A percentile compares a stretch with the other conserved stretches of the same genome.
Evolutionary conservation across 2,113 vertebrate genomes (phyloP).

Genomic region (Phylloscopus trochiloides): DNA sequence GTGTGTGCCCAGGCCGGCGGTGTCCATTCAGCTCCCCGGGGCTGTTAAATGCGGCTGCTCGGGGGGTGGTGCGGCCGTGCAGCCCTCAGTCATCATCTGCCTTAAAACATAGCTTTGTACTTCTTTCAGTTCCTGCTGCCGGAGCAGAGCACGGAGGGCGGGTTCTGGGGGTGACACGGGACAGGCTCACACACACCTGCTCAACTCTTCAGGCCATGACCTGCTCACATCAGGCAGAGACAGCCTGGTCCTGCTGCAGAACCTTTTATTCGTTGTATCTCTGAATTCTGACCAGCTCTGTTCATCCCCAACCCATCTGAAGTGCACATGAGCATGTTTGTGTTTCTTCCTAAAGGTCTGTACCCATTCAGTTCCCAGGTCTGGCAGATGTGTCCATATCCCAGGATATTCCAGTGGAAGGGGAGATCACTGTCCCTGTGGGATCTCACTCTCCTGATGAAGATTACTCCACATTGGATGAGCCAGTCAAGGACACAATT

Average conservation of each 20-base stretch:
- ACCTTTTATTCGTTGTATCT: fast-evolving
- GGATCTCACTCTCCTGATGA: slow-evolving; percentile 77
- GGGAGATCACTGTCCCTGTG: slow-evolving; percentile 89
- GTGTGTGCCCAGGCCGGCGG: background rate
- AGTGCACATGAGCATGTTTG: background rate
- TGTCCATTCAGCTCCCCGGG: background rate
- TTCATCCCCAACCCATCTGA: background rate
- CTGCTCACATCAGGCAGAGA: background rate
- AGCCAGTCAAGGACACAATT: slow-evolving; percentile 91
- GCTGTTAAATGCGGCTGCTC: background rate
- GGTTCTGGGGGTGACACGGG: background rate
- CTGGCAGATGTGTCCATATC: slow-evolving; percentile 90
- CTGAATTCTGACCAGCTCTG: background rate
- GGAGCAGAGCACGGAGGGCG: background rate
- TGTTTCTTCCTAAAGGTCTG: background rate
- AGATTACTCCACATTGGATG: slow-evolving; percentile 90
- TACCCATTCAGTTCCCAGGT: slow-evolving; percentile 79
- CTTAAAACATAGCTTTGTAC: background rate
- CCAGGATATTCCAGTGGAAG: slow-evolving; percentile 90
- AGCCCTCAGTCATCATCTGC: background rate
- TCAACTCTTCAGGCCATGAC: background rate
- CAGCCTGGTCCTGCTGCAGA: background rate
- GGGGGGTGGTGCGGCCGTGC: background rate
- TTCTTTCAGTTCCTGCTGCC: background rate
- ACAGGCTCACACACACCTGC: background rate